Evolutionary conservation across 2,888 invertebrate genomes (phyloP), one percentile per base, ranked within the genome.

Genomic region (Archips crataeganus): DNA sequence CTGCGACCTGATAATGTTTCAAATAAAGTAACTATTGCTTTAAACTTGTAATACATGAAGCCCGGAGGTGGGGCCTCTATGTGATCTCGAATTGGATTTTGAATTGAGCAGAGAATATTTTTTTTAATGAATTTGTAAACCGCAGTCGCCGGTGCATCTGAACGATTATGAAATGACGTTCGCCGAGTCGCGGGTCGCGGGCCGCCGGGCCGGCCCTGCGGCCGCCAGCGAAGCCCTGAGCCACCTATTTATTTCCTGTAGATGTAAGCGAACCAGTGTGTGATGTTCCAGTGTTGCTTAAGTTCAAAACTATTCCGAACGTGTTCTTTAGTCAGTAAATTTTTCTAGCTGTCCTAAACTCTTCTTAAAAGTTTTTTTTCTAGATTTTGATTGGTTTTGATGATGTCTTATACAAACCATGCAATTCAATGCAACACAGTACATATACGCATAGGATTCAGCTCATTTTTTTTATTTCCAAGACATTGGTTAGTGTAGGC

Each of bases 11-110:
- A 90, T 84, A 81, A 85, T 83, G 82, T 88, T 88, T 89, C 83
- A 90, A 88, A 88, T 80, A 57, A 57, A 57, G 57, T 57, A 63
- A 71, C 39, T 78, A 78, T 90, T 93, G 90, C 90, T 92, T 92
- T 92, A 91, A 90, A 87, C 83, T 85, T 83, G 84, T 84, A 92
- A 86, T 91, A 93, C 86, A 90, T 79, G 85, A 80, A 84, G 90
- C 92, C 89, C 90, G 82, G 86, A 87, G 83, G 90, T 84, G 92
- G 23, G 23, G 79, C 92, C 91, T 89, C 81, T 82, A 86, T 82
- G 86, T 93, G 94, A 94, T 94, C 94, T 94, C 94, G 90, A 92
- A 91, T 91, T 87, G 85, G 87, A 86, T 89, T 88, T 87, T 87
- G 80, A 84, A 86, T 87, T 87, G 80, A 79, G 83, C 83, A 86